Percentiles rank a stretch among this genome's conserved stretches.
Evolutionary conservation across 2,113 vertebrate species (phyloP).

Genomic region (Lepus europaeus): DNA sequence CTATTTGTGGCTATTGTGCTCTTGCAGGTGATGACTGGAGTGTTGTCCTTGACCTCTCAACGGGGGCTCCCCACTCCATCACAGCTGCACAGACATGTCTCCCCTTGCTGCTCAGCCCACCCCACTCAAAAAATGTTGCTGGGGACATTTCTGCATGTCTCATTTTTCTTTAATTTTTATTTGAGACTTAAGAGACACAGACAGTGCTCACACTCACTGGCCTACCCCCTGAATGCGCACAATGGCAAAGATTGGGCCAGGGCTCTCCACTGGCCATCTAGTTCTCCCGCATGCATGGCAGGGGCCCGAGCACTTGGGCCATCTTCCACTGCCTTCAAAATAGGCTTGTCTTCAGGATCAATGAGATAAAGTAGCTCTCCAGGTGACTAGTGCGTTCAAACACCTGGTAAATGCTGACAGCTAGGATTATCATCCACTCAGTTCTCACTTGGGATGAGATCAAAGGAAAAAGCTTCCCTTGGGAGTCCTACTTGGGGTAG

Average conservation of each 20-base stretch:
- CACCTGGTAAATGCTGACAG: neutral
- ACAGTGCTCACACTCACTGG: too few species aligned
- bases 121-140: neutral
- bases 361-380: neutral
- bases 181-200: too few species aligned
- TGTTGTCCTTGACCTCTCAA: neutral
- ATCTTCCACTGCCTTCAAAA: neutral
- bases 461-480: constrained; percentile 37
- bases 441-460: constrained; percentile 3
- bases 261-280: too few species aligned
- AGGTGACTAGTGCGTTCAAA: neutral
- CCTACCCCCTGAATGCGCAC: too few species aligned
- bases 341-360: constrained; percentile 4
- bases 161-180: neutral
- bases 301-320: too few species aligned
- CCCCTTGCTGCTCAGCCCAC: neutral
- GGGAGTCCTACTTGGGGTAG: neutral
- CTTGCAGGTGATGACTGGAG: neutral
- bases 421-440: neutral
- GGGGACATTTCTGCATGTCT: neutral
- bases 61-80: neutral
- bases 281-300: too few species aligned
- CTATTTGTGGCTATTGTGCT: constrained; percentile 11
- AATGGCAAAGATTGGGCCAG: too few species aligned
- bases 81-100: neutral